Conservation (phyloP, 2,797 vertebrate genomes). For the Acipenser oxyrinchus region DNA sequence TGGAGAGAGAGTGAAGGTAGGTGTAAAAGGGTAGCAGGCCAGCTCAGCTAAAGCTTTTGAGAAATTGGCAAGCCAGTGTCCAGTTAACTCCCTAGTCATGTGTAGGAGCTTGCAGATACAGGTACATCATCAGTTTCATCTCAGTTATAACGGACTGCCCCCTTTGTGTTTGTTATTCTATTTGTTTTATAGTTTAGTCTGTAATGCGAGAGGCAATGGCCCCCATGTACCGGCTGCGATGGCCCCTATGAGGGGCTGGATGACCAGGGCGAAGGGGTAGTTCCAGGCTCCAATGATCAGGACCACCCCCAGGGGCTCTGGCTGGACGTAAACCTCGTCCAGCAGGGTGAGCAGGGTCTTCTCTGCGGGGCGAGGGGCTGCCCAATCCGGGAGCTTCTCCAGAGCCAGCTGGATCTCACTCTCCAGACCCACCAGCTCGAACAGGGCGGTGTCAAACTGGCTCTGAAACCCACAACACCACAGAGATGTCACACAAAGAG, state of each 20-base stretch:
- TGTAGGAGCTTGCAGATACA: too few species aligned
- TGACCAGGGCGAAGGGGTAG: slow-evolving; percentile 69
- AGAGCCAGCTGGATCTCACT: slow-evolving; percentile 57
- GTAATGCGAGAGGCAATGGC: background rate
- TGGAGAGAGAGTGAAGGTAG: background rate
- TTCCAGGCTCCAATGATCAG: slow-evolving; percentile 87
- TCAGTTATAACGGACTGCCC: too few species aligned
- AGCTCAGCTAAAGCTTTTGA: too few species aligned
- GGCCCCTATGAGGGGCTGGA: slow-evolving; percentile 75
- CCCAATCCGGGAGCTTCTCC: slow-evolving; percentile 69
- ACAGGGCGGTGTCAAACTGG: slow-evolving; percentile 49
- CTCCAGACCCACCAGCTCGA: slow-evolving; percentile 63
- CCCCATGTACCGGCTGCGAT: slow-evolving; percentile 72
- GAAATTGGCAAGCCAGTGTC: too few species aligned
- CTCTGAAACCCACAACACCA: slow-evolving; percentile 45
- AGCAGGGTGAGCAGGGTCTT: slow-evolving; percentile 66
- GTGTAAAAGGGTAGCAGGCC: background rate
- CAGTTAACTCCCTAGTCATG: too few species aligned
- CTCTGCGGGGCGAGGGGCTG: slow-evolving; percentile 56
- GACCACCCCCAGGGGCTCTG: slow-evolving; percentile 79
- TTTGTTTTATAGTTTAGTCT: too few species aligned
- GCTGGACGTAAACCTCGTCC: slow-evolving; percentile 69
- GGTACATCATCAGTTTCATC: too few species aligned
- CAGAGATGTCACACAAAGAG: too few species aligned
- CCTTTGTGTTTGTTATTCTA: too few species aligned